A percentile compares a stretch with the other conserved stretches of the same genome.
Conservation (phyloP, 2,113 vertebrate genomes). For the Grantiella picta region DNA sequence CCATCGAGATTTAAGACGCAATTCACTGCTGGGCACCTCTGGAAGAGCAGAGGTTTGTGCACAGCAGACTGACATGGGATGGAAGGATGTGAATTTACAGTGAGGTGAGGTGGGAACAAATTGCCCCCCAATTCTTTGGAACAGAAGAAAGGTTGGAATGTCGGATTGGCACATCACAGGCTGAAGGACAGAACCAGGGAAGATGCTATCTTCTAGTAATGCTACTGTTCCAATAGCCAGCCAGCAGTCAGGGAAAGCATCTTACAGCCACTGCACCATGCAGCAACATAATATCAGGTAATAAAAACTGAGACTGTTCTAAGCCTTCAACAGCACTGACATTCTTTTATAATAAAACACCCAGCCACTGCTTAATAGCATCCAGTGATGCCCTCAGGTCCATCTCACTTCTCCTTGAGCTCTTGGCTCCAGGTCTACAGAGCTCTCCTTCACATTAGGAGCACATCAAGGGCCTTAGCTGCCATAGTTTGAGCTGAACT, state of each 20-base stretch:
- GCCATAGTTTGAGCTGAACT: background rate
- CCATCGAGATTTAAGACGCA: background rate
- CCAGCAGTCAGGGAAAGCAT: background rate
- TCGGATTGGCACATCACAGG: fast-evolving
- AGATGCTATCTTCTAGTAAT: background rate
- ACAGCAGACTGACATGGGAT: background rate
- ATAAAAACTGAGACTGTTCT: background rate
- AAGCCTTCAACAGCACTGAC: background rate
- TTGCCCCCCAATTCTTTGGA: background rate
- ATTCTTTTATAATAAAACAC: background rate
- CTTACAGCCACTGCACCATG: background rate
- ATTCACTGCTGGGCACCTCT: background rate
- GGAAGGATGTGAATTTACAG: background rate
- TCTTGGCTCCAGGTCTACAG: background rate
- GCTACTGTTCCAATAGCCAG: background rate
- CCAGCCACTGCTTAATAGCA: background rate
- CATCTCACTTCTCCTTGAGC: background rate
- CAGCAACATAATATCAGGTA: fast-evolving
- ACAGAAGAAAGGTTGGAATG: background rate
- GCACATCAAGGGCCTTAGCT: background rate
- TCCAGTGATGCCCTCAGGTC: background rate
- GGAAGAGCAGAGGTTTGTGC: background rate
- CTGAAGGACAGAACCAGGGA: background rate
- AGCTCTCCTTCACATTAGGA: background rate
- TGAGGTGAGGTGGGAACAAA: background rate